These are phyloP conservation scores for Siphlonurus alternatus DNA, from an alignment of 2,888 invertebrate species.

Conservation along the genomic window DNA sequence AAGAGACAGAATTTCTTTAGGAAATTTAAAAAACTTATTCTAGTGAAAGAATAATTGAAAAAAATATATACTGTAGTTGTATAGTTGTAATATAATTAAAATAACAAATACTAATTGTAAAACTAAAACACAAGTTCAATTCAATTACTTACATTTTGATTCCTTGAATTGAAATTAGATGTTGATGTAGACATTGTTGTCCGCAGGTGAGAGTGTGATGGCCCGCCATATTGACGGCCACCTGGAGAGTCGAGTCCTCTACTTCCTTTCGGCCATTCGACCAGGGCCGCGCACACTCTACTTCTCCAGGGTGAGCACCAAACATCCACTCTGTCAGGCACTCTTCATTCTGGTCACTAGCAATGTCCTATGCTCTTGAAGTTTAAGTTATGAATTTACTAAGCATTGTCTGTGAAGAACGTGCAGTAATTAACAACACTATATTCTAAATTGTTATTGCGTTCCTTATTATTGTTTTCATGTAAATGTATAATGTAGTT, in stretches of 20 bases:
- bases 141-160: neutral
- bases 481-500: constrained; percentile 5
- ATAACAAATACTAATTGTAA: neutral
- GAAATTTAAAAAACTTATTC: no score
- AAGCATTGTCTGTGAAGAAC: neutral
- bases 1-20: no score
- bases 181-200: neutral
- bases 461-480: neutral
- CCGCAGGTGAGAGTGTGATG: constrained; percentile 45
- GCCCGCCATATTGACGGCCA: constrained; percentile 58
- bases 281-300: constrained; percentile 72
- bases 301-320: constrained; percentile 60
- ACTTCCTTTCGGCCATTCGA: constrained; percentile 74
- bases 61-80: no score
- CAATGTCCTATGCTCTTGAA: neutral
- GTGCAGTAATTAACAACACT: neutral
- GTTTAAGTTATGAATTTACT: neutral
- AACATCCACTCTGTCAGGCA: neutral
- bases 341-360: neutral
- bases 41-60: no score
- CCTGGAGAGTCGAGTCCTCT: constrained; percentile 67
- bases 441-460: neutral
- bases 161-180: neutral
- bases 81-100: no score
- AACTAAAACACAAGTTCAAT: neutral